These are phyloP conservation scores for Philopedon plagiatum DNA, from an alignment of 2,888 invertebrate genomes.

Conservation along the genomic window DNA sequence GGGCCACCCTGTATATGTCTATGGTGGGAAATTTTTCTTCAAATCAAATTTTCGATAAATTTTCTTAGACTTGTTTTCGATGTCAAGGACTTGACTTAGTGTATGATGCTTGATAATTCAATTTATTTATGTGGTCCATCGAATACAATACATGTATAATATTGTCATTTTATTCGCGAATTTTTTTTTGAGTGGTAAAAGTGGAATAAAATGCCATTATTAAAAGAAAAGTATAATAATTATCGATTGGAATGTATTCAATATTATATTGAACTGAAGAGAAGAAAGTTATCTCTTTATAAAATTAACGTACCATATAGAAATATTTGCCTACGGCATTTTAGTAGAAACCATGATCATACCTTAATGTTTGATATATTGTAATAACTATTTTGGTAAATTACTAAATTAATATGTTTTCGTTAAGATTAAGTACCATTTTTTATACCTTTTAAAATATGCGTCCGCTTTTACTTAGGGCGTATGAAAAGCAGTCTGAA, in stretches of 20 bases:
- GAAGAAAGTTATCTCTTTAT: conserved; percentile 43
- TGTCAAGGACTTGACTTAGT: too few species aligned
- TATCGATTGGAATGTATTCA: conserved; percentile 43
- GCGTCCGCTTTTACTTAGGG: too few species aligned
- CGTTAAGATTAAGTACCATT: background rate
- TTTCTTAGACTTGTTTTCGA: too few species aligned
- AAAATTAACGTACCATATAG: conserved; percentile 26
- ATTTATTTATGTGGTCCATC: background rate
- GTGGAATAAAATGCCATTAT: conserved; percentile 30
- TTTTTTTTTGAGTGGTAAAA: conserved; percentile 36
- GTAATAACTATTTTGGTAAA: background rate
- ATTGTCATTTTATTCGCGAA: conserved; percentile 16
- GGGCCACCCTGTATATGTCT: too few species aligned
- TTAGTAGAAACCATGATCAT: conserved; percentile 30
- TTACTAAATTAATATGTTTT: background rate
- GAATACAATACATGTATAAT: background rate
- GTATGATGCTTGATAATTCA: background rate
- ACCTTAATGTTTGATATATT: conserved; percentile 23
- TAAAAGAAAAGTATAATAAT: conserved; percentile 38
- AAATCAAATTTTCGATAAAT: too few species aligned
- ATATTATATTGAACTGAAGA: conserved; percentile 34
- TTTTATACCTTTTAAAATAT: background rate
- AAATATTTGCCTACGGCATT: conserved; percentile 28
- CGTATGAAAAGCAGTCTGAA: too few species aligned
- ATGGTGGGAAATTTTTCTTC: too few species aligned